Base-by-base conservation (phyloP, 2,888 invertebrate species). In the Caenorhabditis doughertyi region DNA sequence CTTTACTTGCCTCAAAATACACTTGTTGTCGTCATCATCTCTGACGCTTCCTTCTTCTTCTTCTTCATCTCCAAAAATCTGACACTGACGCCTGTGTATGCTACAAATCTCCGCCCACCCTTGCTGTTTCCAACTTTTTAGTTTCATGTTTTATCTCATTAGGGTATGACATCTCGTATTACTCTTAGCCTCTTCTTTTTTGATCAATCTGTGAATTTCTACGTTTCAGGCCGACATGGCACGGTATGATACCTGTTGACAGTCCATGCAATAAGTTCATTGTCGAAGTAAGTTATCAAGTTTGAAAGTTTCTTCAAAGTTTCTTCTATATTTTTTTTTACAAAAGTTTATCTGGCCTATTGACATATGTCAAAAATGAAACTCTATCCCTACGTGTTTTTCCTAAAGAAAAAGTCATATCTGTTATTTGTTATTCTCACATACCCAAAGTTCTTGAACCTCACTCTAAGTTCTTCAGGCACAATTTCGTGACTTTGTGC, bases 251-350 rank as follows among this genome's bases (percentile, higher is more conserved):
- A 58, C 65, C 71, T 51, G 67, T 47, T 56, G 81, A 81, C 21
- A 65, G 56, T 23, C 71, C 76, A 53, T 81, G 81, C 58, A 76
- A 81, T 58, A 81, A 76, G 60, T 65, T 71, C 25, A 64, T 76
- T 35, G 58, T 81, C 32, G 60, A 76, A 64, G 81, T 81, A 13
- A 68, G 77, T 49, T 32, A 47, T 11, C 60, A n/a, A n/a, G n/a
- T n/a, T n/a, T n/a, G n/a, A n/a, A n/a, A n/a, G n/a, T n/a, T n/a
- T n/a, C n/a, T n/a, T n/a, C n/a, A n/a, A n/a, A n/a, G n/a, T n/a
- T n/a, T n/a, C n/a, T n/a, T n/a, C n/a, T n/a, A n/a, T n/a, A n/a
- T 18, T 47, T 18, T 18, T 47, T 7, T 47, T 4, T 47, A 18
- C 16, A 13, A 13, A 42, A 42, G 16, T 55, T 25, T 3, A 3